Evolutionary conservation across 1,140 invertebrate genomes (phyloP), one percentile per base, ranked within the genome.

Genomic region (Meloidogyne floridensis): DNA sequence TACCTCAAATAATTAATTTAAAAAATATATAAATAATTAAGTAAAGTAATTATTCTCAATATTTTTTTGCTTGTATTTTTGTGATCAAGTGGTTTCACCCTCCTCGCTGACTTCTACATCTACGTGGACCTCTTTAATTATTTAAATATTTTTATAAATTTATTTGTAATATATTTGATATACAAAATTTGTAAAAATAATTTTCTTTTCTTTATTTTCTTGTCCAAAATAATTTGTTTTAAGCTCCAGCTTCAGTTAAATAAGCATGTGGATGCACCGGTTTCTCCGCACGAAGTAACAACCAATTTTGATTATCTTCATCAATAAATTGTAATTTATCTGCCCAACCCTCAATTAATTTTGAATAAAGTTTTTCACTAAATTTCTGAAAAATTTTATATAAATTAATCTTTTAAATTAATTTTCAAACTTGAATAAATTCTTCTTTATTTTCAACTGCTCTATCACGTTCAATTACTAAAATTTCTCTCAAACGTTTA

Each of bases 401-500:
- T 32, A 32, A 32, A 32, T 32, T n/a, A 70, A 59, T 10, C 10
- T 65, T 54, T n/a, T n/a, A n/a, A 69, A n/a, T 20, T 32, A 43
- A 18, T 20, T 32, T 18, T 11, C 56, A 53, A 47, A 79, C 92
- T 86, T 90, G 77, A n/a, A 92, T 85, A 83, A 93, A 93, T 72
- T 91, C 91, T 20, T 91, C 88, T 81, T 91, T 91, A 54, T 91
- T 90, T 18, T 85, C 87, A 51, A 90, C 84, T 72, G 91, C 91
- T 74, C 86, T 88, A 13, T 87, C 86, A 3, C 93, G 85, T 88
- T 93, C 93, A 59, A 89, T 90, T 8, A 91, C 82, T n/a, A 93
- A 84, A 82, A 92, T 91, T 11, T 91, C 88, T 65, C 92, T 87
- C 87, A 93, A 93, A 77, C 91, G 88, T 69, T 90, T 84, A 4